Base-by-base conservation (phyloP, 2,797 vertebrate species). In the Schizopygopsis pylzovi region DNA sequence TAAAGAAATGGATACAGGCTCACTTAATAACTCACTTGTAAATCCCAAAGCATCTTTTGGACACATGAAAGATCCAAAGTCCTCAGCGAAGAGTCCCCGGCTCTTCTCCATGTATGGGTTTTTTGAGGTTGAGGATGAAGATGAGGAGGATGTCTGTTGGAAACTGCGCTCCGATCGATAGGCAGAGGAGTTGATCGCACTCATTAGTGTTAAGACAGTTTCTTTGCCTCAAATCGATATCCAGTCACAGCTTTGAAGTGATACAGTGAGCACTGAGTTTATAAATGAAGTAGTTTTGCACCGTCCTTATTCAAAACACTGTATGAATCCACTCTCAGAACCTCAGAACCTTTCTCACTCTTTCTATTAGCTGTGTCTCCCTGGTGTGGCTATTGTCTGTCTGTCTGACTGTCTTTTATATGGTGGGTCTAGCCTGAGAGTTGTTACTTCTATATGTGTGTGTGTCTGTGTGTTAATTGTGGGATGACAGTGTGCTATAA, bases 51-150 rank as follows among this genome's bases (percentile, higher is more conserved):
- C 87, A 83, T 98, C 96, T 0, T 92, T 93, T 1, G 98, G 96
- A 89, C 96, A 92, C 93, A 97, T 95, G 92, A 98, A 99, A 91
- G 96, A 96, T 89, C 97, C 97, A 20, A 99, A 98, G 85, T 97
- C 97, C 84, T 97, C 96, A 0, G 96, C 89, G 16, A 98, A 97
- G 90, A 98, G 92, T 87, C 96, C 96, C 89, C 95, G 89, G 88
- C 95, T 94, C 92, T 97, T 98, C 93, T 99, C 98, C 98, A 99
- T 98, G 95, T 95, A 93, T 13, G 95, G 95, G 88, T 95, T 95
- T 86, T 92, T 90, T 87, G 94, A 92, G 20, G 92, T 90, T 87
- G 94, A 92, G 16, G 95, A 92, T 0, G 92, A 92, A 0, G 94
- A 93, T 4, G 91, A 91, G 41, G 91, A 88, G 0, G 79, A 83